Evolutionary conservation across 1,140 invertebrate genomes (phyloP).

Genomic region (Diabrotica virgifera): DNA sequence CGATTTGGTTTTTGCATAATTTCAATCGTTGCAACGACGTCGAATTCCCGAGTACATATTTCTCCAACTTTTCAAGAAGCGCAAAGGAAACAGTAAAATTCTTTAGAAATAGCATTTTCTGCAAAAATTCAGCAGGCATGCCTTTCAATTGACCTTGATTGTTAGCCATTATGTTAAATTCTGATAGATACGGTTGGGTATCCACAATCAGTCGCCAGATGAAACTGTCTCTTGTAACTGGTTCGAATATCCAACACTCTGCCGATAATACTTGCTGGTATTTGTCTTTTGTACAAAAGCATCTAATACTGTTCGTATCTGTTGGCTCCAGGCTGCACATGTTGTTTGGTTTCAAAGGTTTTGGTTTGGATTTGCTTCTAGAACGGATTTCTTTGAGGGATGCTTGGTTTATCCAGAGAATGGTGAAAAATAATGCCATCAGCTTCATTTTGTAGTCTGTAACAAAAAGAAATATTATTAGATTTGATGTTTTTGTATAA

Average conservation of each 20-base stretch:
- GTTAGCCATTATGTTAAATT: conserved; percentile 11
- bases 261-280: conserved; percentile 1
- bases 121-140: conserved; percentile 3
- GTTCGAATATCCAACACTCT: conserved; percentile 19
- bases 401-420: conserved; percentile 10
- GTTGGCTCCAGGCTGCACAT: conserved; percentile 10
- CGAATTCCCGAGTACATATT: conserved; percentile 9
- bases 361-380: conserved; percentile 8
- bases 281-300: conserved; percentile 9
- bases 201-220: conserved; percentile 9
- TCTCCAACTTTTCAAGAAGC: conserved; percentile 6
- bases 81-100: conserved; percentile 16
- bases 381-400: conserved; percentile 5
- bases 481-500: neutral
- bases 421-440: conserved; percentile 1
- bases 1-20: conserved; percentile 16
- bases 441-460: conserved; percentile 3
- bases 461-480: no score
- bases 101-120: conserved; percentile 7
- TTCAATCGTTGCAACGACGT: conserved; percentile 10
- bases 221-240: conserved; percentile 6
- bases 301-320: conserved; percentile 10
- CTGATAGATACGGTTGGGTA: conserved; percentile 8
- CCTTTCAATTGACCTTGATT: conserved; percentile 9
- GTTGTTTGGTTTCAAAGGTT: neutral